Base-by-base conservation (phyloP, 2,888 invertebrate species). In the Lycocerus yunnanus region DNA sequence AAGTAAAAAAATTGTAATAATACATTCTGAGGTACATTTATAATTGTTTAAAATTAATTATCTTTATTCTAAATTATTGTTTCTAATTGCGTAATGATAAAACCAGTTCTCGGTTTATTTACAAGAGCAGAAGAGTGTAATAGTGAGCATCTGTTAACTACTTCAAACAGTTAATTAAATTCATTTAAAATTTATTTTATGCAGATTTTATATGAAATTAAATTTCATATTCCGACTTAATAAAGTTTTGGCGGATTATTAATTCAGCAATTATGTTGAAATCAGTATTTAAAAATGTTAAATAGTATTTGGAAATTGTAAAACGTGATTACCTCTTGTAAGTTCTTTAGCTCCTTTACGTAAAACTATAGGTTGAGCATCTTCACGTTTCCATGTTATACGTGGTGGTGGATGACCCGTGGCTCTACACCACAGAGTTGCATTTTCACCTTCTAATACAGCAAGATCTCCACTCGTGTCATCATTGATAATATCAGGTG, bases 391-490 rank as follows among this genome's bases (percentile, higher is more conserved):
- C 91, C 92, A 92, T 69, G 89, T 86, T 69, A 91, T 90, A 72
- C 89, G 87, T 0, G 94, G 94, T 15, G 89, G 86, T 0, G 94
- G 94, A 82, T 93, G 90, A 6, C 94, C 94, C 68, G 91, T 91
- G 13, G 94, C 94, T 82, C 88, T 90, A 85, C 95, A 95, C 78
- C 91, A 90, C 61, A 95, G 88, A 63, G 92, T 93, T 14, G 93
- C 92, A 80, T 94, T 93, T 78, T 93, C 92, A 0, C 93, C 93
- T 84, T 94, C 94, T 76, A 90, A 89, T 13, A 93, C 91, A 15
- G 92, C 91, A 69, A 93, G 87, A 84, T 94, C 94, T 0, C 93
- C 92, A 78, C 94, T 93, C 15, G 94, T 94, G 75, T 93, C 93
- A 81, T 92, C 91, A 84, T 93, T 92, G 71, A 93, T 89, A 81